Conservation (phyloP, 2,797 vertebrate genomes). For the Labeo calbasu region DNA sequence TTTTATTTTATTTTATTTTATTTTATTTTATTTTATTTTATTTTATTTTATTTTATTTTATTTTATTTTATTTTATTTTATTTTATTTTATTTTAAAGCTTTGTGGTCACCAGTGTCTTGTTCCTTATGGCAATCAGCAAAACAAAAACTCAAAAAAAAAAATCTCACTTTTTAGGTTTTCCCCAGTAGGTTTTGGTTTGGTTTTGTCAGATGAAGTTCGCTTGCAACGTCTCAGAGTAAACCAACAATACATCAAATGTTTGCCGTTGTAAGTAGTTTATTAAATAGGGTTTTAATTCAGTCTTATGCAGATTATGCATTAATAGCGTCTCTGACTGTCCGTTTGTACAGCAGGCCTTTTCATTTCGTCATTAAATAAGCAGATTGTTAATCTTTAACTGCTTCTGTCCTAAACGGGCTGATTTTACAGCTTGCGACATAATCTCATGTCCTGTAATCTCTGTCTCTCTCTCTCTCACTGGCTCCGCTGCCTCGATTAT, state of each 20-base stretch:
- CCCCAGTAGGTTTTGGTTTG: no score
- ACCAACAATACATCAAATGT: not conserved
- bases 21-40: no score
- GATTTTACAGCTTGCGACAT: slow-evolving; percentile 70
- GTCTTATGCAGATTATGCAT: slow-evolving; percentile 60
- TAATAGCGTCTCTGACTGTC: slow-evolving; percentile 60
- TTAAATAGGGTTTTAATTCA: slow-evolving; percentile 59
- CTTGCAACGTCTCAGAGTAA: not conserved
- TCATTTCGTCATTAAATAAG: slow-evolving; percentile 48
- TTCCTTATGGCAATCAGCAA: no score
- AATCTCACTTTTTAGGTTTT: no score
- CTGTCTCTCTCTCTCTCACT: slow-evolving; percentile 43
- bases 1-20: no score
- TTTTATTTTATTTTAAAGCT: no score
- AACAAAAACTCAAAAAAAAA: no score
- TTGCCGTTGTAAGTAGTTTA: slow-evolving; percentile 40
- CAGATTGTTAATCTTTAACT: slow-evolving; percentile 62
- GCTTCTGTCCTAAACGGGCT: slow-evolving; percentile 64
- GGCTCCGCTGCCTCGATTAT: slow-evolving; percentile 64
- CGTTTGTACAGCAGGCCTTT: slow-evolving; percentile 32
- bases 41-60: no score
- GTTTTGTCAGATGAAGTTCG: no score
- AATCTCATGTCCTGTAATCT: slow-evolving; percentile 72
- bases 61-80: no score
- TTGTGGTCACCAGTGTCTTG: no score